Percentiles rank a stretch among this genome's conserved stretches.
phyloP scores from a whole-genome alignment of 2,113 vertebrate genomes.

The Colinus virginianus region DNA sequence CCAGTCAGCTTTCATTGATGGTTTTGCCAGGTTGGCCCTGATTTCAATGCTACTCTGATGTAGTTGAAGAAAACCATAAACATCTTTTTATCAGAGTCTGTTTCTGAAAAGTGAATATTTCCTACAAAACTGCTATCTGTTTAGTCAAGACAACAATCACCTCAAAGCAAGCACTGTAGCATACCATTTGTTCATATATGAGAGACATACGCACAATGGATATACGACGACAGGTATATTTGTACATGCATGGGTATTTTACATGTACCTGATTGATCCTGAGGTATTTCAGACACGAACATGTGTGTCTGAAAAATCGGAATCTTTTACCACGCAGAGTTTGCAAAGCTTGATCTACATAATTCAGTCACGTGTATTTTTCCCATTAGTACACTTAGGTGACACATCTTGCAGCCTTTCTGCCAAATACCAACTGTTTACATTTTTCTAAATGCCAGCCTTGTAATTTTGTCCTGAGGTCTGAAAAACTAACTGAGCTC shows the following conservation, averaged over 20 bases:
- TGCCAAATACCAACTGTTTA: constrained; percentile 5
- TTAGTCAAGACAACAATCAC: background rate
- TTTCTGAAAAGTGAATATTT: constrained; percentile 18
- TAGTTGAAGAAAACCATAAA: background rate
- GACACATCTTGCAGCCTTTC: background rate
- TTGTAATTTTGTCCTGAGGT: background rate
- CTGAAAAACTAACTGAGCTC: background rate
- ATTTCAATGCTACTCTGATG: constrained; percentile 38
- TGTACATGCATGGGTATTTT: background rate
- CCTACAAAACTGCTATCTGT: background rate
- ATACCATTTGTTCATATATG: background rate
- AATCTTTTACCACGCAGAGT: background rate
- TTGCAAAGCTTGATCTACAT: background rate
- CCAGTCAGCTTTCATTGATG: background rate
- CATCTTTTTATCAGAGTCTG: background rate
- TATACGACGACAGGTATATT: background rate
- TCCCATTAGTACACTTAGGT: background rate
- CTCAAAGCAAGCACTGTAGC: background rate
- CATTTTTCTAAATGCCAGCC: constrained; percentile 33
- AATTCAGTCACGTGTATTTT: background rate
- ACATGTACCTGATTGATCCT: background rate
- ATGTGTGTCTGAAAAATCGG: background rate
- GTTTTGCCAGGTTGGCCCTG: background rate
- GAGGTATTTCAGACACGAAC: background rate
- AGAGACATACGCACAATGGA: background rate